These are phyloP conservation scores for Chionis minor DNA, from an alignment of 2,113 vertebrate species.

Conservation along the genomic window DNA sequence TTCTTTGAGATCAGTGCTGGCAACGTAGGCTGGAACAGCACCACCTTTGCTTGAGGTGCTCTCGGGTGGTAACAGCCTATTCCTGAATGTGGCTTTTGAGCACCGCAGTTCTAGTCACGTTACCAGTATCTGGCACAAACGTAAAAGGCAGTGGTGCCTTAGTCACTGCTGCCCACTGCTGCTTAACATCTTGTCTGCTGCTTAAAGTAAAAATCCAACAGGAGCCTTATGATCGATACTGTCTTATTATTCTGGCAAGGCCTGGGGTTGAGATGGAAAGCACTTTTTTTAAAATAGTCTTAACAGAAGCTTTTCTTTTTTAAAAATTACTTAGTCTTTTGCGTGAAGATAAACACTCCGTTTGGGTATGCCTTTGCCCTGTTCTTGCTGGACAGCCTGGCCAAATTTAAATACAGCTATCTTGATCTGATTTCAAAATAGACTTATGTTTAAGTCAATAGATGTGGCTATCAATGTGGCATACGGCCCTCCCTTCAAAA, in stretches of 20 bases:
- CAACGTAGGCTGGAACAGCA: conserved; percentile 55
- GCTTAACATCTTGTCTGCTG: not conserved
- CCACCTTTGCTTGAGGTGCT: conserved; percentile 51
- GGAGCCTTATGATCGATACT: not conserved
- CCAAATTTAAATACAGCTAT: not conserved
- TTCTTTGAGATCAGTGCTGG: conserved; percentile 61
- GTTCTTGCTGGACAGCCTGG: not conserved
- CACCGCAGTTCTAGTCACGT: not conserved
- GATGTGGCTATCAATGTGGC: not conserved
- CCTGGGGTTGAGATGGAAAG: not conserved
- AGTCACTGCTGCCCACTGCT: not conserved
- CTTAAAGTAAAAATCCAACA: not conserved
- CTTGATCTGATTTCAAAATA: not conserved
- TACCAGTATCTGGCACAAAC: not conserved
- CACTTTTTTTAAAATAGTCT: not conserved
- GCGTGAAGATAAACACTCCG: not conserved
- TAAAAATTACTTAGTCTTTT: not conserved
- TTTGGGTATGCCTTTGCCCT: not conserved
- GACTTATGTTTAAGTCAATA: not conserved
- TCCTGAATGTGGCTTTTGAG: not conserved
- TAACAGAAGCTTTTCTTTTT: not conserved
- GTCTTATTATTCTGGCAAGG: not conserved
- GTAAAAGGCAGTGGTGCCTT: not conserved
- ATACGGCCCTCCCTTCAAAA: not conserved
- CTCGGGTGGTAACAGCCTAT: not conserved